Conservation (phyloP, 2,113 vertebrate species). For the Grammatotria lemairii region DNA sequence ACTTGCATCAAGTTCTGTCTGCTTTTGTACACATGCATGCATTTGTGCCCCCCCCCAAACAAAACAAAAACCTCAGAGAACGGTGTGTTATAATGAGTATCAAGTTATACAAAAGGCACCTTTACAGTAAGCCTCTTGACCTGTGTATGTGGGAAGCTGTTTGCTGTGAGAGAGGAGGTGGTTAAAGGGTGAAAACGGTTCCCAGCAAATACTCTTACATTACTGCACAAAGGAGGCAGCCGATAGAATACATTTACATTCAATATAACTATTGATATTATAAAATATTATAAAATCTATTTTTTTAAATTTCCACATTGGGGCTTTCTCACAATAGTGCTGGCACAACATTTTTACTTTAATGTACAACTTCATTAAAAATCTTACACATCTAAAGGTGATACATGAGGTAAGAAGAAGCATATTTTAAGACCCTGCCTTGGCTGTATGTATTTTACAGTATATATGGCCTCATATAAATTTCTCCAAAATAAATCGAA, state of each 20-base stretch:
- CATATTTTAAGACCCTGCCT: background rate
- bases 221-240: background rate
- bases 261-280: background rate
- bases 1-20: background rate
- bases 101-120: constrained; percentile 7
- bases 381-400: background rate
- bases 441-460: background rate
- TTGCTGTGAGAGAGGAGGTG: constrained; percentile 27
- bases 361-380: background rate
- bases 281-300: too few relatives aligned
- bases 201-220: background rate
- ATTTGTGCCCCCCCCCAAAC: background rate
- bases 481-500: constrained; percentile 32
- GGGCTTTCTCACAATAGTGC: background rate
- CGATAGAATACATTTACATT: background rate
- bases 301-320: background rate
- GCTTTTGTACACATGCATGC: background rate
- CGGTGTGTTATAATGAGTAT: constrained; percentile 5
- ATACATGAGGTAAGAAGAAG: background rate
- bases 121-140: constrained; percentile 27
- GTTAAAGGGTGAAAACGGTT: constrained; percentile 2
- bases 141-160: constrained; percentile 46
- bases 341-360: background rate
- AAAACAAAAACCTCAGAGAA: background rate
- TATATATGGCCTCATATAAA: constrained; percentile 34